These are phyloP conservation scores for Staurois parvus DNA, from an alignment of 2,797 vertebrate genomes.

Conservation along the genomic window DNA sequence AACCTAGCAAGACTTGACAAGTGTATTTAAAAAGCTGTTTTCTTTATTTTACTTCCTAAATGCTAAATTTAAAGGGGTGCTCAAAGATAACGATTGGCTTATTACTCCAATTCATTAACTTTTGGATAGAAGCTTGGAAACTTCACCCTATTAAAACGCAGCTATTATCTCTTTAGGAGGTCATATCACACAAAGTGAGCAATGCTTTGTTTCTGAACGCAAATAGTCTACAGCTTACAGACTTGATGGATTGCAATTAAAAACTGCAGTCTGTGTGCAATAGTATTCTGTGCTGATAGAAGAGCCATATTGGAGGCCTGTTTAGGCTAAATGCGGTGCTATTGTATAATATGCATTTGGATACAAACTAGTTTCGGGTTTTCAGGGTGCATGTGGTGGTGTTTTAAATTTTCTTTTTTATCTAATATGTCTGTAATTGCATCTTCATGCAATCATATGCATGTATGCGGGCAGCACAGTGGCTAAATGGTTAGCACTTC, in stretches of 20 bases:
- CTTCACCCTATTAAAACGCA: constrained; percentile 34
- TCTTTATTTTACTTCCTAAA: constrained; percentile 21
- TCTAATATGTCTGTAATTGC: too few relatives aligned
- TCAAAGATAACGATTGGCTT: constrained; percentile 24
- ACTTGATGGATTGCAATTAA: constrained; percentile 41
- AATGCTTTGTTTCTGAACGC: constrained; percentile 14
- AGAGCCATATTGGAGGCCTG: neutral
- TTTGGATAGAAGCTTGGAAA: constrained; percentile 31
- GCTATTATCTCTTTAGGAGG: constrained; percentile 53
- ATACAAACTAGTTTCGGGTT: neutral
- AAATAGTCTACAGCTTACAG: constrained; percentile 28
- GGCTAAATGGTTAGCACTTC: too few relatives aligned
- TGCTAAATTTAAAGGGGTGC: constrained; percentile 39
- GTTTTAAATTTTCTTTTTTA: neutral
- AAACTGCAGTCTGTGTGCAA: constrained; percentile 6
- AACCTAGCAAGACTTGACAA: constrained; percentile 50
- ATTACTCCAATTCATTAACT: constrained; percentile 48
- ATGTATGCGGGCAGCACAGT: too few relatives aligned
- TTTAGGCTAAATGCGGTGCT: neutral
- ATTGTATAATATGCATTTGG: neutral
- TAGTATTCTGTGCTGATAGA: neutral
- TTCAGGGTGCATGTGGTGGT: neutral
- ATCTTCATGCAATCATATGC: too few relatives aligned
- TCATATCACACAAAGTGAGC: constrained; percentile 36
- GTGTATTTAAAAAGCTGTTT: constrained; percentile 55